Conservation (phyloP, 2,888 invertebrate genomes). For the Hedychridium roseum region DNA sequence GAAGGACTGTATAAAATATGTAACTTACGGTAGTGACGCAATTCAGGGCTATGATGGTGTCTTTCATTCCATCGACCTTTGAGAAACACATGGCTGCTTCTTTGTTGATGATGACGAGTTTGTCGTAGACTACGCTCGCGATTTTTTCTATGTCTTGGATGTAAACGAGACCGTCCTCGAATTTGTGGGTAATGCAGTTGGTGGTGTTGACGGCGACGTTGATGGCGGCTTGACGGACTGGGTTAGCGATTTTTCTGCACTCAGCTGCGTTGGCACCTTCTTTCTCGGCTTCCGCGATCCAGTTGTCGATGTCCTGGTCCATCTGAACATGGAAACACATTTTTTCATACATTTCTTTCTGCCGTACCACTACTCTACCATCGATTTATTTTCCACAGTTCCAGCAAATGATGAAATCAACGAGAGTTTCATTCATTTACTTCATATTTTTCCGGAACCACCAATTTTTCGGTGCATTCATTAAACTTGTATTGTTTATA, state of each 20-base stretch:
- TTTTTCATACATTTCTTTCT: too few species aligned
- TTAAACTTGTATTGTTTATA: too few species aligned
- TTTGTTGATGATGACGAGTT: conserved; percentile 18
- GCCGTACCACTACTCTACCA: too few species aligned
- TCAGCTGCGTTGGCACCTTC: conserved; percentile 20
- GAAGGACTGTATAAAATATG: too few species aligned
- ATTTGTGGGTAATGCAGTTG: conserved; percentile 27
- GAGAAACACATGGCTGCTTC: conserved; percentile 20
- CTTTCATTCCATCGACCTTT: conserved; percentile 13
- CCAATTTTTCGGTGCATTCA: too few species aligned
- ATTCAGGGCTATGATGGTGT: conserved; percentile 19
- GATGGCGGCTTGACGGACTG: conserved; percentile 9
- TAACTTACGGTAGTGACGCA: conserved; percentile 36
- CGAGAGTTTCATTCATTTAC: too few species aligned
- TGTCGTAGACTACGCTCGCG: conserved; percentile 8
- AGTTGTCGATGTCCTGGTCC: conserved; percentile 4
- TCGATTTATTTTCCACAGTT: too few species aligned
- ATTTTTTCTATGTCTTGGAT: conserved; percentile 22
- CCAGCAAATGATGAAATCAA: too few species aligned
- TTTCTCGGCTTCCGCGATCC: conserved; percentile 10
- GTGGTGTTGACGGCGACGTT: conserved; percentile 16
- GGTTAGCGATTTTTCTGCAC: conserved; percentile 20
- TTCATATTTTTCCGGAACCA: too few species aligned
- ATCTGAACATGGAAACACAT: conserved; percentile 6
- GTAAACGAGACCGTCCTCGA: conserved; percentile 26